Base-by-base conservation (phyloP, 2,113 vertebrate species). In the Talpa occidentalis region DNA sequence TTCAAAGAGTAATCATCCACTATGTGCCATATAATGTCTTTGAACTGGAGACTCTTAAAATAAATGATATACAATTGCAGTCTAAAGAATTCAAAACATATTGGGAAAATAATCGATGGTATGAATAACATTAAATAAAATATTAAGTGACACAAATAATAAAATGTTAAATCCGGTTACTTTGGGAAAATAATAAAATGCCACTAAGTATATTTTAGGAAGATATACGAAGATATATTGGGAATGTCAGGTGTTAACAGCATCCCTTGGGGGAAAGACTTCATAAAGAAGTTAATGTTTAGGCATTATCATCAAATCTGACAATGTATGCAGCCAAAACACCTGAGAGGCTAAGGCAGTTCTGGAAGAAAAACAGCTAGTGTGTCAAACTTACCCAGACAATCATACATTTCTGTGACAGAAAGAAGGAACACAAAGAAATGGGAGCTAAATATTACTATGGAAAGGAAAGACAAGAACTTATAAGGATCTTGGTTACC, bases 211-310 rank as follows among this genome's bases (percentile, higher is more conserved):
- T 69, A 10, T 17, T 40, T 59, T 6, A 2, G 37, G 17, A 0
- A 4, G 9, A 2, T 30, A 10, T 14, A 1, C 2, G 10, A 9
- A 5, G n/a, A n/a, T n/a, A n/a, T n/a, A n/a, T n/a, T n/a, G n/a
- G 54, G 11, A 1, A 2, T 76, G 0, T 56, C 14, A 42, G 1
- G 0, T 21, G 17, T 49, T 22, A 6, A 35, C 40, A 35, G 15
- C 35, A 35, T n/a, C 24, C n/a, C 21, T 21, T 44, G 4, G 16
- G 10, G 19, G 37, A 52, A 52, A 28, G 14, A 28, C 44, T 26
- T n/a, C 56, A 22, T 32, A 70, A 35, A 60, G 19, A 93, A 35
- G 22, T 14, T 72, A 47, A 56, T 32, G 35, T 44, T 16, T 82
- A 42, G 26, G 10, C 32, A 52, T 12, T 59, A 8, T 40, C 17